Base-by-base conservation (phyloP, 2,113 vertebrate genomes). In the Anguilla rostrata region DNA sequence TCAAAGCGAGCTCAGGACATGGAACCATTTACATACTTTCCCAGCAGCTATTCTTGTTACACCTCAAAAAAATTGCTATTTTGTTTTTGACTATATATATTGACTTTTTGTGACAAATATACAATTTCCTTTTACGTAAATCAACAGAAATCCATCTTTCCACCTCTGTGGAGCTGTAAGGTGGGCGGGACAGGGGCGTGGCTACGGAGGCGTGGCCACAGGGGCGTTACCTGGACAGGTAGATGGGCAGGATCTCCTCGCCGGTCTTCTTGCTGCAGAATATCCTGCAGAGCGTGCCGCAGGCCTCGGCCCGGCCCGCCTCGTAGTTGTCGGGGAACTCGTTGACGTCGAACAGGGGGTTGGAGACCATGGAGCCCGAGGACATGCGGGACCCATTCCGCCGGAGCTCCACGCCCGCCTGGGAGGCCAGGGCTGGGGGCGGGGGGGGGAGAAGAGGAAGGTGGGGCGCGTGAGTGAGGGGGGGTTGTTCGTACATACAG, bases 241-340 rank as follows among this genome's bases (percentile, higher is more conserved):
- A 99, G 90, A 98, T 97, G 83, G 98, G 96, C n/a, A 99, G 95
- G 93, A 99, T 99, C 86, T 98, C 97, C 92, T 99, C 98, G 93
- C 98, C 97, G 22, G 98, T 99, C 96, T 98, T 98, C 96, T 99
- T 99, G 95, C 98, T 99, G 97, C 98, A 99, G 94, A 99, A 98
- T 93, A 99, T 99, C 91, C 98, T 97, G 92, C 97, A 98, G 81
- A 99, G 96, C 81, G 98, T 99, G 89, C 98, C 98, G 60, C 97
- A 99, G 1, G 98, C 98, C 93, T 99, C 98, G 26, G 98, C 98
- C 91, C 98, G 95, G 90, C 98, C 98, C 0, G 98, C 96, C 95
- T 99, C 98, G 80, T 98, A 99, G 96, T 97, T 98, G 92, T 99
- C 98, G 46, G 97, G 97, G 94, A 98, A 98, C 93, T 99, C 98